Evolutionary conservation across 2,888 invertebrate genomes (phyloP).

Genomic region (Watsonalla binaria): DNA sequence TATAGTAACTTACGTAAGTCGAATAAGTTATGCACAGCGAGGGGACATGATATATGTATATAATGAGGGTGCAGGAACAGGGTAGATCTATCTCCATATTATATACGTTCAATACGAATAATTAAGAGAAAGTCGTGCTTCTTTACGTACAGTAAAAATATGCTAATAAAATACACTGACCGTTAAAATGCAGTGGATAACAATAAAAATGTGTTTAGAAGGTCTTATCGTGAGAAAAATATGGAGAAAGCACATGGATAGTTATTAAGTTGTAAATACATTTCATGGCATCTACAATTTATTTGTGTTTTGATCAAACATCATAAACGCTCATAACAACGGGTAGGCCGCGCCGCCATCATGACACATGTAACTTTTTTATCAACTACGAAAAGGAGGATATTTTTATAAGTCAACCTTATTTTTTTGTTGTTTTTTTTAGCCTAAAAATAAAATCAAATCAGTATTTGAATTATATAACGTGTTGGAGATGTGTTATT

Average conservation of each 20-base stretch:
- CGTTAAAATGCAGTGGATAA: neutral
- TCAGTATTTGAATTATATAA: too few relatives aligned
- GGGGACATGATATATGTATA: neutral
- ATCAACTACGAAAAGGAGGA: too few relatives aligned
- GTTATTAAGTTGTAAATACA: neutral
- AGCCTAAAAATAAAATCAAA: too few relatives aligned
- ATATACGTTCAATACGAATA: neutral
- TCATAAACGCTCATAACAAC: neutral
- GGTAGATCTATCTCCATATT: neutral
- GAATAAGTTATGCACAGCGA: neutral
- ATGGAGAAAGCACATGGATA: conserved; percentile 4
- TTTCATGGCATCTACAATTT: neutral
- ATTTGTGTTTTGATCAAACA: neutral
- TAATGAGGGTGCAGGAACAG: neutral
- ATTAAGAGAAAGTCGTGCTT: neutral
- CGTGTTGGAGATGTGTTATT: too few relatives aligned
- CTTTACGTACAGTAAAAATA: neutral
- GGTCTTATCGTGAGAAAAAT: neutral
- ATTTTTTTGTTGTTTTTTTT: too few relatives aligned
- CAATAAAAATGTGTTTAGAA: neutral
- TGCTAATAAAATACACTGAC: neutral
- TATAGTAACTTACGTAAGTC: neutral
- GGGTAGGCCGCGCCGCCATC: neutral
- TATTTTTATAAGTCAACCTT: too few relatives aligned
- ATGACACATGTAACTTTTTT: too few relatives aligned